phyloP scores from a whole-genome alignment of 1,140 invertebrate genomes.

The Telenomus remus region DNA sequence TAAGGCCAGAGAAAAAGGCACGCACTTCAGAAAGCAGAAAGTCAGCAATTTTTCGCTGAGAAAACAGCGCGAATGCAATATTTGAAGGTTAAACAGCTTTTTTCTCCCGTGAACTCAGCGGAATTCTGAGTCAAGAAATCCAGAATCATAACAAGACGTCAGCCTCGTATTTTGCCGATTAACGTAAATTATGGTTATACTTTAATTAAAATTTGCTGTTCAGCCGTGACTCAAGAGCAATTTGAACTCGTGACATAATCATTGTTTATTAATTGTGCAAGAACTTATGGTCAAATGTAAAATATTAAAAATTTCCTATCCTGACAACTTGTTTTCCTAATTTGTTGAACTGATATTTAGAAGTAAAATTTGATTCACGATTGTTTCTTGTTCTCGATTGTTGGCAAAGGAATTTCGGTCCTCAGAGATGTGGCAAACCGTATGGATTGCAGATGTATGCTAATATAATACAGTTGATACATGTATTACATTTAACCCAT shows the following conservation, averaged over 20 bases:
- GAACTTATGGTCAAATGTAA: not conserved
- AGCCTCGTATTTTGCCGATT: constrained; percentile 42
- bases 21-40: constrained; percentile 13
- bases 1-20: constrained; percentile 10
- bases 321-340: too few species aligned
- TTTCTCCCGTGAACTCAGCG: constrained; percentile 14
- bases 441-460: constrained; percentile 67
- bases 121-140: constrained; percentile 22
- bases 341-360: too few species aligned
- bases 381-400: too few species aligned
- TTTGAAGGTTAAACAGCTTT: constrained; percentile 41
- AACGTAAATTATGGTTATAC: constrained; percentile 36
- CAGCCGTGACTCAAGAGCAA: not conserved
- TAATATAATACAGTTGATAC: constrained; percentile 68
- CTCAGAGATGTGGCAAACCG: constrained; percentile 59
- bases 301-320: not conserved
- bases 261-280: not conserved
- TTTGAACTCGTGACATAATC: not conserved
- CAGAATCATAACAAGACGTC: constrained; percentile 33
- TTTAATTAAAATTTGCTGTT: constrained; percentile 49
- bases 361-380: constrained; percentile 32
- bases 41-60: constrained; percentile 13
- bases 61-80: constrained; percentile 11
- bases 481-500: constrained; percentile 59
- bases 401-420: constrained; percentile 58